Base-by-base conservation (phyloP, 2,888 invertebrate genomes). In the Cosmia trapezina region DNA sequence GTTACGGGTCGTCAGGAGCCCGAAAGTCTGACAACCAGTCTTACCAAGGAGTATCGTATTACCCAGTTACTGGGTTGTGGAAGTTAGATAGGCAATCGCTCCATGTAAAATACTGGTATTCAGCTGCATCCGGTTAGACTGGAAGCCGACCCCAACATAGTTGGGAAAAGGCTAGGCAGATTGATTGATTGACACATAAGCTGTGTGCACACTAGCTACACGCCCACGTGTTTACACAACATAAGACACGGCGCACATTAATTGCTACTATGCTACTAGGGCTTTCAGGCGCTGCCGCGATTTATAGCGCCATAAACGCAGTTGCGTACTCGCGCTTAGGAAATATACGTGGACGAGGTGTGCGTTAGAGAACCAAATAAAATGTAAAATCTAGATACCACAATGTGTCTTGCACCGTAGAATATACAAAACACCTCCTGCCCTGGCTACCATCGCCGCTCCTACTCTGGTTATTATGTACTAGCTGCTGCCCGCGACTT, bases 221-320 rank as follows among this genome's bases (percentile, higher is more conserved):
- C 43, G 54, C 61, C 77, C 79, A 64, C 73, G 19, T 69, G 70
- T 64, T 70, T 59, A 67, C 72, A 64, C 63, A 64, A 78, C 64
- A 43, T 73, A 78, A 82, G 69, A 64, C 61, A 14, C 53, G 41
- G 59, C 41, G 53, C 69, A 67, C 66, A 83, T 78, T 68, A 11
- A 37, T 63, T n/a, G 14, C 63, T 37, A 17, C 37, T 63, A 63
- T 83, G 61, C n/a, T n/a, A 75, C 56, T 71, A 64, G 65, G 67
- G 80, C 68, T 69, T 82, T 78, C 67, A 73, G 72, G 73, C 56
- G 62, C 62, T 51, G 33, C 61, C 37, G 63, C 79, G 79, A 81
- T 81, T 71, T 79, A 83, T 79, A 69, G 62, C 70, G 41, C 54
- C 43, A 63, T 83, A 79, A 79, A 79, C 75, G 75, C 45, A 63